phyloP scores from a whole-genome alignment of 2,113 vertebrate species.

The Siniperca chuatsi region DNA sequence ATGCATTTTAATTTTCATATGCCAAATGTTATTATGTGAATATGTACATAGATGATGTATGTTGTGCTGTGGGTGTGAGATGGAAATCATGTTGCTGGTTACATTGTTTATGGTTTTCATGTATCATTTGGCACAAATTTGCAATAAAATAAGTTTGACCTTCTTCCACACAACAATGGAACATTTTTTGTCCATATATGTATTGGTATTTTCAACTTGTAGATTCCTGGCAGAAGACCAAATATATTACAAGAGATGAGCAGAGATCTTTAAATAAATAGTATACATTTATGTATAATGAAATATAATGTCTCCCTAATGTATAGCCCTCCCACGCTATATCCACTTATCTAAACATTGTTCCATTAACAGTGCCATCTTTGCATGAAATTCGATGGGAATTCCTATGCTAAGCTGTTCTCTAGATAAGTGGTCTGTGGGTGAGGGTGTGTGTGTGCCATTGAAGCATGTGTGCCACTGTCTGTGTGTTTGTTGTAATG shows the following conservation, averaged over 20 bases:
- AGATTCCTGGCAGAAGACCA: constrained; percentile 20
- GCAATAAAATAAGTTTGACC: background rate
- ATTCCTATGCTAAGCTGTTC: constrained; percentile 23
- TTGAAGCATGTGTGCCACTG: background rate
- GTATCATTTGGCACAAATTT: constrained; percentile 7
- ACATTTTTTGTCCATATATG: constrained; percentile 17
- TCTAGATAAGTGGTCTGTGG: constrained; percentile 40
- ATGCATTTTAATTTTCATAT: background rate
- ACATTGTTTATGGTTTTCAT: constrained; percentile 12
- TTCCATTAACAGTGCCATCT: constrained; percentile 27
- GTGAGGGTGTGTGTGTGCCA: constrained; percentile 8
- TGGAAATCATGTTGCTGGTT: constrained; percentile 15
- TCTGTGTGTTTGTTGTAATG: constrained; percentile 36
- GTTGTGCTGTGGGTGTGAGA: constrained; percentile 18
- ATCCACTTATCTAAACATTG: constrained; percentile 30
- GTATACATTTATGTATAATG: background rate
- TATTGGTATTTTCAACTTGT: background rate
- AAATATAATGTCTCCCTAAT: constrained; percentile 42
- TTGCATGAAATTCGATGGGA: constrained; percentile 49
- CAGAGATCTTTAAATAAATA: constrained; percentile 13
- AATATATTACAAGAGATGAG: constrained; percentile 10
- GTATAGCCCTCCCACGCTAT: constrained; percentile 7
- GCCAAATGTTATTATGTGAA: constrained; percentile 14
- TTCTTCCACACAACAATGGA: background rate
- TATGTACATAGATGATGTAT: background rate